Evolutionary conservation across 2,113 vertebrate species (phyloP).

Genomic region (Chlorodrepanis virens): DNA sequence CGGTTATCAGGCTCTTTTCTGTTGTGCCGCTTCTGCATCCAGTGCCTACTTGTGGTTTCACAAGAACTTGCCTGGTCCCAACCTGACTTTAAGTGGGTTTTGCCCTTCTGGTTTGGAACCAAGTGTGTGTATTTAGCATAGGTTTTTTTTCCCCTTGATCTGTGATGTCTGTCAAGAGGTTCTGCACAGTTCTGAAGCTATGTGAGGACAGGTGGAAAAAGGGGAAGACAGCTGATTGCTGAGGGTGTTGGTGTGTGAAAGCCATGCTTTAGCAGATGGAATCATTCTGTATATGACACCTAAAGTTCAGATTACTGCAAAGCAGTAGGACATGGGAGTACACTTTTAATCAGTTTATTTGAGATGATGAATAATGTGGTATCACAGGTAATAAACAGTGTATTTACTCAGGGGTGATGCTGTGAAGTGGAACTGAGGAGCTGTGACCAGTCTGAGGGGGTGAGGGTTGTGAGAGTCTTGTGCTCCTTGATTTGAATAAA

Average conservation of each 20-base stretch:
- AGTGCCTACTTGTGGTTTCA: fast-evolving
- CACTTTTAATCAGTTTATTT: neutral
- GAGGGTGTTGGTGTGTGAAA: neutral
- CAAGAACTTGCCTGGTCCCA: neutral
- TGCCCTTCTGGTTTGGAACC: neutral
- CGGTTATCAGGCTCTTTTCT: neutral
- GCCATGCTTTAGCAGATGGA: neutral
- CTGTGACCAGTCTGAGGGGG: neutral
- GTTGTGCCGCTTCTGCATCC: neutral
- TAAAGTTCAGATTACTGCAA: neutral
- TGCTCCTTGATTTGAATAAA: neutral
- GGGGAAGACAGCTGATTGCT: neutral
- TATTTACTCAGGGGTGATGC: neutral
- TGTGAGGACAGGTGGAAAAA: neutral
- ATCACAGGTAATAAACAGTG: neutral
- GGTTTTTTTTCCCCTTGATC: neutral
- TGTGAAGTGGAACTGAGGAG: neutral
- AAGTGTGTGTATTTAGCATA: neutral
- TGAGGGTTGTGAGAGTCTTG: neutral
- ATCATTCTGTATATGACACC: neutral
- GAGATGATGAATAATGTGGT: too few species aligned
- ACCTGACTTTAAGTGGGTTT: neutral
- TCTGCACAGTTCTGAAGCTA: neutral
- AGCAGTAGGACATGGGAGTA: neutral
- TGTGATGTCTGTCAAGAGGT: neutral